phyloP scores from a whole-genome alignment of 2,888 invertebrate species.

The Syrphus vitripennis region DNA sequence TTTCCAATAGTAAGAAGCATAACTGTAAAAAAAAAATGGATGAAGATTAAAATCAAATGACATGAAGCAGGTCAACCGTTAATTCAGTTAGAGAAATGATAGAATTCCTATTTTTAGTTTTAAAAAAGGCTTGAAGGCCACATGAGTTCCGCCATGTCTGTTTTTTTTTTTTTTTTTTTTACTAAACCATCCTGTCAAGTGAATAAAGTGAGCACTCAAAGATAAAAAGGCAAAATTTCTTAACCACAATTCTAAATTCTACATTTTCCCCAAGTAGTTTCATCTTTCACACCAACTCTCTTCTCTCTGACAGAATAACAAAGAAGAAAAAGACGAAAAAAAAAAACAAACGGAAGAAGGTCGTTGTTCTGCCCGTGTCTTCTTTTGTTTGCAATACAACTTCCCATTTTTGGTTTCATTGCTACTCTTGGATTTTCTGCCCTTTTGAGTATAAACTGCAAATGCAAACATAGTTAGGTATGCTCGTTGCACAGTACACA shows the following conservation, averaged over 20 bases:
- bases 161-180: too few relatives aligned
- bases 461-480: neutral
- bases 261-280: neutral
- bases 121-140: constrained; percentile 23
- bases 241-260: constrained; percentile 3
- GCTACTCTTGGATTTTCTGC: constrained; percentile 13
- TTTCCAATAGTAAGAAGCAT: constrained; percentile 87
- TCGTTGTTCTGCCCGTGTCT: constrained; percentile 11
- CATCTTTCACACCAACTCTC: neutral
- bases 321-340: neutral
- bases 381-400: neutral
- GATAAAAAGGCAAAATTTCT: constrained; percentile 7
- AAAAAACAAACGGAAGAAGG: constrained; percentile 14
- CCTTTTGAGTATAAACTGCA: constrained; percentile 13
- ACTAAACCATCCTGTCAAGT: constrained; percentile 6
- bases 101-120: constrained; percentile 11
- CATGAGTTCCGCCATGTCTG: neutral
- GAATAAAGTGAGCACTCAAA: constrained; percentile 44
- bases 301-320: neutral
- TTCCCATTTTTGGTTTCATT: neutral
- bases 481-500: neutral
- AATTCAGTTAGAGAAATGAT: neutral
- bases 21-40: constrained; percentile 82
- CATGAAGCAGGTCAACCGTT: constrained; percentile 14
- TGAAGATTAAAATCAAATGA: neutral